Base-by-base conservation (phyloP, 1,140 invertebrate genomes). In the Ips typographus region DNA sequence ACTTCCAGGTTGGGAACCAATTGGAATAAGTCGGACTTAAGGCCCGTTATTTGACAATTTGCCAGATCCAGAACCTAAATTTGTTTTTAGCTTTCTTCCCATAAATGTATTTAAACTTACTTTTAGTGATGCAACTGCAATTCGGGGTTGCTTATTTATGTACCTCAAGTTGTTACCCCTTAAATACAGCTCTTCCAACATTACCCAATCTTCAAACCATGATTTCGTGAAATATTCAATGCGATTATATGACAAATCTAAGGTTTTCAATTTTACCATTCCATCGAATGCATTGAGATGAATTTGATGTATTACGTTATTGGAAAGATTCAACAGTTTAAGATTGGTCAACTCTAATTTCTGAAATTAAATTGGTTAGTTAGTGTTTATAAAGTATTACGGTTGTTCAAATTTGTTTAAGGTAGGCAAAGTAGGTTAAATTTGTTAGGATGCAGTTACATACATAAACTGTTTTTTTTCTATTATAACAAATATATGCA, bases 1-100 rank as follows among this genome's bases (percentile, higher is more conserved):
- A 80, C 79, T 72, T 77, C 80, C 57, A 85, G 74, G 71, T 83
- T 83, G 38, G 83, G 83, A 49, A 84, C 51, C 64, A 81, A 73
- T 4, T 66, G 79, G 61, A 85, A 84, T 4, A 82, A 57, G 53
- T 81, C 76, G 2, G 79, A 72, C 0, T 80, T 79, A 52, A 85
- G 73, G 36, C 76, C 75, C 65, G 82, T 81, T 59, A 85, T 84
- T 7, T 81, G 75, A 62, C 83, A 84, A 52, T 79, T 79, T 64
- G 83, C 83, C 3, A 85, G 74, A 71, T 84, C 83, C n/a, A 85
- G 75, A 5, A 82, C 75, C 84, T 62, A 49, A 49, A 62, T 49
- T 49, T 6, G 22, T 8, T 3, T n/a, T 22, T 22, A 49, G 44
- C 22, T 55, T 7, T 7, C n/a, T 36, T 37, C 37, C 37, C 52